Conservation (phyloP, 2,797 vertebrate species). For the Chiloscyllium punctatum region DNA sequence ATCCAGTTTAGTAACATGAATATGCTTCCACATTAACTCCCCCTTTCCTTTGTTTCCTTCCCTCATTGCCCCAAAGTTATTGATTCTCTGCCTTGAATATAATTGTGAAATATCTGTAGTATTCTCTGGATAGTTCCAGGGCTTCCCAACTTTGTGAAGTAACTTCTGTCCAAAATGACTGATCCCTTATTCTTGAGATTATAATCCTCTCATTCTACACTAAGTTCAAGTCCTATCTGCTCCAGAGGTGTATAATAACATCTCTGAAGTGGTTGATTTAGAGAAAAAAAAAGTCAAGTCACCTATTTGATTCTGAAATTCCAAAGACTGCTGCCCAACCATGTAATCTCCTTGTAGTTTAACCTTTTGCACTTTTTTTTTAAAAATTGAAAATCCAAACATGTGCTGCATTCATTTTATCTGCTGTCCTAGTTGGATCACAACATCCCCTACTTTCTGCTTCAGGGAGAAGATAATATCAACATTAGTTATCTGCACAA, state of each 20-base stretch:
- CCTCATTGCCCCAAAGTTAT: not conserved
- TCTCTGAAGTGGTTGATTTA: no score
- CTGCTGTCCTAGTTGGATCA: not conserved
- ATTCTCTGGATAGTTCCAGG: not conserved
- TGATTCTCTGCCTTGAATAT: not conserved
- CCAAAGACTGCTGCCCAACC: no score
- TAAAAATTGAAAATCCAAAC: not conserved
- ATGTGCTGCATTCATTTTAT: not conserved
- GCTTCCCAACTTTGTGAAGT: not conserved
- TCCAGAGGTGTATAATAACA: no score
- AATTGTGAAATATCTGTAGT: not conserved
- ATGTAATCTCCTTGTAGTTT: not conserved
- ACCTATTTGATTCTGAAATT: not conserved
- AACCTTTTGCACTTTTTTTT: not conserved
- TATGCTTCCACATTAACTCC: not conserved
- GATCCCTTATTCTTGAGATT: not conserved
- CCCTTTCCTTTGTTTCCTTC: not conserved
- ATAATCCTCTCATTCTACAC: not conserved
- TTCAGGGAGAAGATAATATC: no score
- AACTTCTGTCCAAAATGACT: not conserved
- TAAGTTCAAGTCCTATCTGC: no score
- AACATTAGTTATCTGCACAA: no score
- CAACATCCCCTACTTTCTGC: no score
- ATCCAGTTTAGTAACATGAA: not conserved
- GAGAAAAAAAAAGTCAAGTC: not conserved